Base-by-base conservation (phyloP, 2,888 invertebrate genomes). In the Metellina segmentata region DNA sequence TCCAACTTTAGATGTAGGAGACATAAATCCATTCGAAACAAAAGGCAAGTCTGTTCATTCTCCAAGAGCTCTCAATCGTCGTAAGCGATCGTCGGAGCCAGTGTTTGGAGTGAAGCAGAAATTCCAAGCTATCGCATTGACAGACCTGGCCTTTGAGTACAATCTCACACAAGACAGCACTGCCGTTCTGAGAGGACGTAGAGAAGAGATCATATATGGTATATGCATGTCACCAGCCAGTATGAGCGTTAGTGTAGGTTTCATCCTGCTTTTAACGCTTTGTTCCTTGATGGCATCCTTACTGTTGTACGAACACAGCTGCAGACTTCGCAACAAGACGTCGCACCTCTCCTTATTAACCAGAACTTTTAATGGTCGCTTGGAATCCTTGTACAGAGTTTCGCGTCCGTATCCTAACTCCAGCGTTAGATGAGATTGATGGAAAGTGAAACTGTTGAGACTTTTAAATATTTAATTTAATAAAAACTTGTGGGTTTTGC, bases 161-260 rank as follows among this genome's bases (percentile, higher is more conserved):
- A 92, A 92, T 69, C 13, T 81, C 6, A 92, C 92, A 0, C 74
- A 69, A 9, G 92, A 92, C 16, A 75, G 85, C 11, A 79, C 81
- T 0, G 61, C 85, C 6, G 49, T 89, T 49, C 81, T 85, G 8
- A 74, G 53, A 9, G 92, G 92, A 6, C 61, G 85, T 16, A 61
- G 89, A 48, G 92, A 92, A 61, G 92, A 92, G 72, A 89, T 92
- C 48, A 81, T 92, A 20, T 92, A 92, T 69, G 92, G 92, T 7
- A 86, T 92, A 9, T 92, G 92, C 61, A 89, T 92, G 89, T 92
- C 92, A 7, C 87, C 89, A 72, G 86, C 89, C 6, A 85, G 86
- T 13, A 78, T 92, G 79, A 92, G 89, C 71, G 78, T 74, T 20
- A 71, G 89, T 11, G 61, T 92, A 8, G 89, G 92, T 0, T 77